Evolutionary conservation across 2,888 invertebrate genomes (phyloP), one percentile per base, ranked within the genome.

Genomic region (Latrodectus hesperus): DNA sequence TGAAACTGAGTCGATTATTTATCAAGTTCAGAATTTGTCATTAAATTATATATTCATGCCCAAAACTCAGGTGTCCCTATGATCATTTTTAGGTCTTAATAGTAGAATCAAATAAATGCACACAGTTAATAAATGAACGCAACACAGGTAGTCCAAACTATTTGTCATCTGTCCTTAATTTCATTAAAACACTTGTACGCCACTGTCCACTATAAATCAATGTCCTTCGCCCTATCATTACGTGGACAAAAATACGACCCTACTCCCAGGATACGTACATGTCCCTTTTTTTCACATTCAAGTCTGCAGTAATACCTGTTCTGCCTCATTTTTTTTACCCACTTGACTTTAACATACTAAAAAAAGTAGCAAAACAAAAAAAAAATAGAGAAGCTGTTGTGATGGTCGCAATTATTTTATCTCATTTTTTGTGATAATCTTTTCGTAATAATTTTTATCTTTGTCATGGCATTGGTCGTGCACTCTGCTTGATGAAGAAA

Each of bases 151-250:
- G 38, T 38, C 4, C 38, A 38, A 38, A 67, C 74, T 79, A 74
- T 79, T 74, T 17, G 52, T 70, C 64, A 55, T 71, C 71, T 75
- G 65, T 71, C 84, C 65, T 78, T 84, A 84, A 84, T 86, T 86
- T 80, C 76, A 86, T 86, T 75, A 80, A 53, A 71, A 53, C 80
- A 80, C 85, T 76, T 80, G 80, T 80, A 64, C 80, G 80, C 71
- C 70, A 49, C 11, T 14, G 2, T 38, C 38, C 51, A 16, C 51
- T 76, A 86, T 86, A 76, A 81, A 86, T 81, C 81, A 86, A 81
- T 52, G 77, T 76, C 76, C 72, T 71, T 70, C 70, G 60, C 70
- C 65, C 72, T 67, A 70, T 86, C 76, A 86, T 86, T 86, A 86
- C 49, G 12, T 52, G 67, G 85, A 79, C 78, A 75, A 72, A 16